phyloP scores from a whole-genome alignment of 2,113 vertebrate genomes.

The Pongo abelii region DNA sequence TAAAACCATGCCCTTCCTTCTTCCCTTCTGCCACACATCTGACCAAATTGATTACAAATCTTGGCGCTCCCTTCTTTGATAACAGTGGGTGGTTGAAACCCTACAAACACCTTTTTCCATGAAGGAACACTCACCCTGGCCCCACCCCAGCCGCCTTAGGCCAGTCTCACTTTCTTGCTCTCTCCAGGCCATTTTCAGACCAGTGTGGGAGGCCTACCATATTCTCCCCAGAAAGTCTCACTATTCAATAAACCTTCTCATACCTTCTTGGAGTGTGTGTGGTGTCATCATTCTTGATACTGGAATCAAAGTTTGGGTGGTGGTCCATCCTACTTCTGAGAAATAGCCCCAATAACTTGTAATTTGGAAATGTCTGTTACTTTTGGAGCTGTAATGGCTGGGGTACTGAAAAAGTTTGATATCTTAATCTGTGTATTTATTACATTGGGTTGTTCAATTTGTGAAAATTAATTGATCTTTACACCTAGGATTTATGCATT shows the following conservation, averaged over 20 bases:
- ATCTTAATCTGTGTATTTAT: neutral
- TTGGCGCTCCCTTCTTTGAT: neutral
- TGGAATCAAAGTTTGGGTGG: neutral
- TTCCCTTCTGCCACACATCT: neutral
- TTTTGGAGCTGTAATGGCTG: neutral
- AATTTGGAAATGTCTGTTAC: neutral
- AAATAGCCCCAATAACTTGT: neutral
- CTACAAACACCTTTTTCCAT: neutral
- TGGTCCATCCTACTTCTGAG: neutral
- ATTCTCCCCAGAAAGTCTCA: neutral
- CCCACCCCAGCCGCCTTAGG: neutral
- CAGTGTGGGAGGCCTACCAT: neutral
- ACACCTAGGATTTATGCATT: neutral
- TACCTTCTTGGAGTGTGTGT: neutral
- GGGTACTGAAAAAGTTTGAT: neutral
- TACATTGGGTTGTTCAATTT: neutral
- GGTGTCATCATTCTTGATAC: neutral
- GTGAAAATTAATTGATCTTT: neutral
- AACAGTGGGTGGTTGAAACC: neutral
- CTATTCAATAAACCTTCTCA: neutral
- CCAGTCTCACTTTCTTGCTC: neutral
- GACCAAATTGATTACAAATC: neutral
- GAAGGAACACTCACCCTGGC: neutral
- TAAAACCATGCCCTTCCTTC: neutral
- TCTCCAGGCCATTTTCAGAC: neutral